Evolutionary conservation across 2,113 vertebrate genomes (phyloP).

Genomic region (Panthera uncia): DNA sequence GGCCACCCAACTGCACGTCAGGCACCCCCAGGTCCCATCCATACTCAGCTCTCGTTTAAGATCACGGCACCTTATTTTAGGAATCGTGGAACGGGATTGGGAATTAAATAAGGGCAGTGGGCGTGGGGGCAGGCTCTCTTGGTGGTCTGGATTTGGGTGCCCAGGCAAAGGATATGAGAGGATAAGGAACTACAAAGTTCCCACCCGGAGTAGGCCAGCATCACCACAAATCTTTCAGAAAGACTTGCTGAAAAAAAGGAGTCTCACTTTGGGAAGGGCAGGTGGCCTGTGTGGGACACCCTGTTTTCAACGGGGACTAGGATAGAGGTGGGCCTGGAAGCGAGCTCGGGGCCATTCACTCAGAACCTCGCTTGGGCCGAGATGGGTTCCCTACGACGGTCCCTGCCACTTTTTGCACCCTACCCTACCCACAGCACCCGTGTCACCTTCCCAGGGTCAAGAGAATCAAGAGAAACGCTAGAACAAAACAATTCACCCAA

Average conservation of each 20-base stretch:
- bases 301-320: neutral
- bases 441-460: neutral
- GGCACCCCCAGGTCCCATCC: rapidly evolving
- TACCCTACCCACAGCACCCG: neutral
- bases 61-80: rapidly evolving
- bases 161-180: rapidly evolving
- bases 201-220: rapidly evolving
- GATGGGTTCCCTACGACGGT: rapidly evolving
- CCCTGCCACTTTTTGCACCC: rapidly evolving
- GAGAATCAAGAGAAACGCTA: neutral
- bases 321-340: rapidly evolving
- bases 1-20: rapidly evolving
- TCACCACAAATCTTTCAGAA: rapidly evolving
- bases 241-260: too few relatives aligned
- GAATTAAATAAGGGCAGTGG: neutral
- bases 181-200: neutral
- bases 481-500: neutral
- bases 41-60: rapidly evolving
- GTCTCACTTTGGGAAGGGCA: rapidly evolving
- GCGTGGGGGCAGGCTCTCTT: rapidly evolving
- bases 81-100: neutral
- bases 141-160: rapidly evolving
- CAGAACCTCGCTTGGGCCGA: neutral
- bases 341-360: neutral
- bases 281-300: rapidly evolving